Evolutionary conservation across 2,888 invertebrate species (phyloP).

Genomic region (Calephelis perditalis): DNA sequence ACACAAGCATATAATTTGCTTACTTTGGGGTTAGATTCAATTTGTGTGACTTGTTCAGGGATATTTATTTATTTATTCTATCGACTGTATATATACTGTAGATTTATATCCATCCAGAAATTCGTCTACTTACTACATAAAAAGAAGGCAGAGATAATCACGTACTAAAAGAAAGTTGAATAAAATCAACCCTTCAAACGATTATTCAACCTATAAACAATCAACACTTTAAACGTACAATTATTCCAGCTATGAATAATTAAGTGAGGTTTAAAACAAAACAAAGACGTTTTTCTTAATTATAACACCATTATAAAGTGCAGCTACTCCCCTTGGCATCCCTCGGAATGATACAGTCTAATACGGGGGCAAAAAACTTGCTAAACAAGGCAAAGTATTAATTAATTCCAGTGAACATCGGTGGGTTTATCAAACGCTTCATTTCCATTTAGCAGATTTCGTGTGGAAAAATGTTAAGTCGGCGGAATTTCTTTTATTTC

Average conservation of each 20-base stretch:
- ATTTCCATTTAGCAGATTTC: slow-evolving; percentile 66
- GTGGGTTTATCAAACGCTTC: slow-evolving; percentile 67
- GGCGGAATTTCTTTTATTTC: slow-evolving; percentile 48
- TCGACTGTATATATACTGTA: no score
- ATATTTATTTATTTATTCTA: no score
- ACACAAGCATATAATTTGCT: no score
- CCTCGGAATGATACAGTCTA: slow-evolving; percentile 54
- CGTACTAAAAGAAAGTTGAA: no score
- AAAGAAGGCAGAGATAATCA: no score
- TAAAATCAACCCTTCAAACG: no score
- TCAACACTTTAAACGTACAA: neutral
- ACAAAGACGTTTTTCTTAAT: slow-evolving; percentile 71
- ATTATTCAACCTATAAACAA: neutral
- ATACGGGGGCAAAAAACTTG: slow-evolving; percentile 54
- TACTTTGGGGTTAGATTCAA: no score
- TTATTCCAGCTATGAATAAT: neutral
- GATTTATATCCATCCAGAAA: no score
- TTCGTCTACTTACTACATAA: no score
- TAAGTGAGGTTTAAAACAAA: neutral
- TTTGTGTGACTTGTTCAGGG: no score
- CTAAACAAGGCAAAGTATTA: slow-evolving; percentile 38
- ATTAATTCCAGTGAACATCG: slow-evolving; percentile 65
- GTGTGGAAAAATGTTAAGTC: slow-evolving; percentile 35
- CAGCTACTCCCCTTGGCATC: slow-evolving; percentile 50
- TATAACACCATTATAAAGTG: slow-evolving; percentile 68